Evolutionary conservation across 2,888 invertebrate species (phyloP), one percentile per base, ranked within the genome.

Genomic region (Elgonia sp.): DNA sequence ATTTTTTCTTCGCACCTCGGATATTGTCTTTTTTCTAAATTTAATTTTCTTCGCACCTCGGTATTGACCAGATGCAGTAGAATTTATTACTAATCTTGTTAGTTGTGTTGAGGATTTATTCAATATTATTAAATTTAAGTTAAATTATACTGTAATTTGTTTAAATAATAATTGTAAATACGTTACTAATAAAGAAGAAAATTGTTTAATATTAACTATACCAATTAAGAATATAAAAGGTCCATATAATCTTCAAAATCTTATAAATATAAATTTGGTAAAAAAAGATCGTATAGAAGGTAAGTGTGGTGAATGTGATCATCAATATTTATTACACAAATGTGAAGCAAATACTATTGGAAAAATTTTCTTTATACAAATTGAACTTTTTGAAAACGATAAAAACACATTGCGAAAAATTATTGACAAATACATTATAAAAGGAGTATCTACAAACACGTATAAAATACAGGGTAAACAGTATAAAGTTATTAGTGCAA

Each of bases 401-500:
- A 37, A 37, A 63, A 16, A 1, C 14, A 16, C 4, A 29, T 39
- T n/a, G 16, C 18, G 14, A 2, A 63, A 63, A 63, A 63, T 63
- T 20, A 37, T 37, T 16, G 12, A 63, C 8, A 63, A 9, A 37
- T 37, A 63, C 37, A 9, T 8, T 37, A 63, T 63, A 63, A 63
- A 63, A 63, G 63, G 63, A 63, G 63, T 63, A 63, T 63, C 63
- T 37, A 63, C 37, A 39, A 40, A 55, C 55, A 53, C 18, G 4
- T 72, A 72, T 39, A 39, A 72, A 53, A 55, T 72, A 39, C 1
- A n/a, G 9, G 18, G 14, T 39, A 21, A 53, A 10, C 14, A 21
- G 10, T 73, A 40, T 42, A 73, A 73, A 42, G 40, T 60, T 42
- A 39, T 73, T 29, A 50, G 73, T 73, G 73, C 60, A 39, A 73